Conservation (phyloP, 2,888 invertebrate genomes). For the Ophion ventricosus region DNA sequence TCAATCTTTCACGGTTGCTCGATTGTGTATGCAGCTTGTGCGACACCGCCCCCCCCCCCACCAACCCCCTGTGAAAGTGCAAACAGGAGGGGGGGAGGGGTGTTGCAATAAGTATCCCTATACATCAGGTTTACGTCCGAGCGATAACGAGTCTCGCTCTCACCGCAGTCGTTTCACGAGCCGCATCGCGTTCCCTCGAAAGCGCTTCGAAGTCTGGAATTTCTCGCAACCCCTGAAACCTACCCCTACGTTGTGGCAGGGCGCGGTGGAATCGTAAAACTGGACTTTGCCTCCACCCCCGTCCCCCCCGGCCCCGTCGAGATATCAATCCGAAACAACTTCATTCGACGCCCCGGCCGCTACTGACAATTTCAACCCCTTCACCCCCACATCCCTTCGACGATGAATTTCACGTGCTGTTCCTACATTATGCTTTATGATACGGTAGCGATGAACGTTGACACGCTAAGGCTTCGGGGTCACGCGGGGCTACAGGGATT, state of each 20-base stretch:
- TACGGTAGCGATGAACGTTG: conserved; percentile 70
- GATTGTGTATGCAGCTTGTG: conserved; percentile 2
- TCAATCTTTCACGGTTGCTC: conserved; percentile 36
- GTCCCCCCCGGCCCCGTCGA: conserved; percentile 37
- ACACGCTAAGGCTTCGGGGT: conserved; percentile 71
- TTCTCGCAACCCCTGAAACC: conserved; percentile 16
- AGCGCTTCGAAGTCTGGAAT: conserved; percentile 23
- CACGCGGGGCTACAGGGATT: conserved; percentile 42
- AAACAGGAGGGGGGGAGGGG: not conserved
- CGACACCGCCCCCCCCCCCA: not conserved
- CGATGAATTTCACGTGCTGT: conserved; percentile 70
- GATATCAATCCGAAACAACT: conserved; percentile 76
- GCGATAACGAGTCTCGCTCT: conserved; percentile 55
- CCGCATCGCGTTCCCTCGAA: conserved; percentile 13
- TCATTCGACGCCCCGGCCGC: conserved; percentile 72
- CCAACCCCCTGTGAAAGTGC: not conserved
- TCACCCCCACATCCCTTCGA: conserved; percentile 44
- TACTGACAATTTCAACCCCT: conserved; percentile 77
- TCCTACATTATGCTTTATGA: conserved; percentile 14
- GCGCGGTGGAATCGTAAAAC: conserved; percentile 1
- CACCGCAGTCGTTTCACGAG: conserved; percentile 43
- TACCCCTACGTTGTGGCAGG: not conserved
- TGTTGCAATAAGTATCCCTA: conserved; percentile 24
- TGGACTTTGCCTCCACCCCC: conserved; percentile 20
- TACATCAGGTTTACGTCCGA: conserved; percentile 19